Conservation (phyloP, 1,140 invertebrate genomes). For the Leptestheria dahalacensis region DNA sequence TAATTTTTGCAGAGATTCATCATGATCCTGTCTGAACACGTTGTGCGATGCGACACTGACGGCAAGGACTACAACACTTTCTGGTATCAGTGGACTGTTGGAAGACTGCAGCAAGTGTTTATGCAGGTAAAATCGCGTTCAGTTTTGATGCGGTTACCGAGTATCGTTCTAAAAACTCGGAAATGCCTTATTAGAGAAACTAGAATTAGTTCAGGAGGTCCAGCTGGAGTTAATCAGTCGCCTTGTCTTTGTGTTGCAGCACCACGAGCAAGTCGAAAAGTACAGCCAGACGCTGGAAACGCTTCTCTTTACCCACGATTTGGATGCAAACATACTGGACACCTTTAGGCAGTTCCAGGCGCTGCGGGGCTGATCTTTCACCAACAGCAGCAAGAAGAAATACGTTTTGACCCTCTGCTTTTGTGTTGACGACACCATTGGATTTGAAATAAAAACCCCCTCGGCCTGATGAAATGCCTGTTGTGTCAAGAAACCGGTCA, state of each 20-base stretch:
- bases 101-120: conserved; percentile 87
- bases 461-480: too few species aligned
- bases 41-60: conserved; percentile 83
- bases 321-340: conserved; percentile 89
- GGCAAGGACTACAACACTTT: conserved; percentile 82
- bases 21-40: conserved; percentile 92
- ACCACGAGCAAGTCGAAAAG: conserved; percentile 94
- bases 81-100: conserved; percentile 94
- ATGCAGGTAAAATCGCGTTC: conserved; percentile 52
- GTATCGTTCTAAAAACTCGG: too few species aligned
- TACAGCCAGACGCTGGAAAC: conserved; percentile 89
- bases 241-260: conserved; percentile 37
- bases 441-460: background rate
- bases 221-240: background rate
- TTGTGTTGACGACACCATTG: background rate
- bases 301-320: conserved; percentile 85
- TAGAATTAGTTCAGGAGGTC: background rate
- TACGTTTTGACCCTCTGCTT: background rate
- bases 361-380: conserved; percentile 39
- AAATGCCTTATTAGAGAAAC: too few species aligned
- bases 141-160: too few species aligned
- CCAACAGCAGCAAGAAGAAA: background rate
- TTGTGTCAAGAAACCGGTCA: too few species aligned
- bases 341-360: conserved; percentile 94
- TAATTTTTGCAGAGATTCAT: conserved; percentile 64